Evolutionary conservation across 2,888 invertebrate species (phyloP), one percentile per base, ranked within the genome.

Genomic region (Papilio gigon): DNA sequence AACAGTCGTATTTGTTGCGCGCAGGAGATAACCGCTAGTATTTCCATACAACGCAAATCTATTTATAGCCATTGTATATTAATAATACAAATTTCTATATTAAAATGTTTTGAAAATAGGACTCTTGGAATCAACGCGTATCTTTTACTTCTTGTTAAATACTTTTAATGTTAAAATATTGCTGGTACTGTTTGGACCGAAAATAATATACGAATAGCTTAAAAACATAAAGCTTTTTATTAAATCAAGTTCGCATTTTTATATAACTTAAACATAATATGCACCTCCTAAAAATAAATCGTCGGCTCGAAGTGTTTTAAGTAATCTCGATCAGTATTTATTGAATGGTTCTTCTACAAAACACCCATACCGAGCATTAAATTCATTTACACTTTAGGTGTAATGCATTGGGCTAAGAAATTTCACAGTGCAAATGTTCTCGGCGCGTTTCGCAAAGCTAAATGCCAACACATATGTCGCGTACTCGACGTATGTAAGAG

Each of bases 371-470:
- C 35, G 8, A 17, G n/a, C n/a, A 64, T 64, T 75, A 76, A 73
- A 71, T 66, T 47, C 72, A 76, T 80, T 78, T 77, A 75, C 78
- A 80, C 77, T 72, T 71, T 73, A 76, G 67, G 60, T 75, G 77
- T 77, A 79, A 81, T 74, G 76, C 71, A 73, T 78, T 77, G 76
- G 77, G 70, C 76, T 77, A 76, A 80, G 80, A 80, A 80, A 81
- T 80, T 85, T 81, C 78, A 76, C 77, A 78, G 71, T 76, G 76
- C 76, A 77, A 77, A 76, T 77, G 77, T 78, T 77, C 73, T 73
- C 77, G 72, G 76, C 77, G 74, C 73, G 77, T 88, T 87, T 88
- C 88, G 89, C 80, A 87, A 89, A 84, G 44, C 75, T 85, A 89
- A 89, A 90, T 89, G 88, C 77, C 88, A 89, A 78, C 78, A 78